Evolutionary conservation across 2,888 invertebrate species (phyloP).

Genomic region (Escarpia spicata): DNA sequence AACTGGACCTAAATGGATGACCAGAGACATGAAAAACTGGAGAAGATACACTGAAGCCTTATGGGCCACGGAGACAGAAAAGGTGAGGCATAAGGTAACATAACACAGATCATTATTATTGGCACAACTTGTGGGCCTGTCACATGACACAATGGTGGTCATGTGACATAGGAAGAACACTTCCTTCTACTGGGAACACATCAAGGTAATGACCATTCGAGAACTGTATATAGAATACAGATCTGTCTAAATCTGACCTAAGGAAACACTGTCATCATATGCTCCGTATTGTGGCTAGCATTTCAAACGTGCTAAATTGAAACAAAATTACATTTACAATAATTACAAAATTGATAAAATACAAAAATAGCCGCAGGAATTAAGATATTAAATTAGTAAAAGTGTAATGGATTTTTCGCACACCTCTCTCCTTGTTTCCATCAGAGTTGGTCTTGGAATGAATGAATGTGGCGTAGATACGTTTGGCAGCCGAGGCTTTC

Average conservation of each 20-base stretch:
- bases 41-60: too few species aligned
- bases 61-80: too few species aligned
- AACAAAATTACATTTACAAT: too few species aligned
- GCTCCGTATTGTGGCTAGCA: neutral
- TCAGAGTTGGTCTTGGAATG: constrained; percentile 93
- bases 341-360: neutral
- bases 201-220: too few species aligned
- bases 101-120: too few species aligned
- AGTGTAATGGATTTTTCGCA: neutral
- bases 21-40: too few species aligned
- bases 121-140: neutral
- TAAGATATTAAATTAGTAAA: neutral
- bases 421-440: constrained; percentile 88
- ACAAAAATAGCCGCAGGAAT: neutral
- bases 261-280: neutral
- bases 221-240: too few species aligned
- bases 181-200: neutral
- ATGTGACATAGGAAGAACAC: neutral
- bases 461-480: constrained; percentile 87
- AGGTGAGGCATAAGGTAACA: too few species aligned
- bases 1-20: too few species aligned
- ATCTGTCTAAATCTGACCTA: too few species aligned
- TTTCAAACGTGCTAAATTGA: neutral
- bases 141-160: neutral
- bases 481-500: constrained; percentile 78